phyloP scores from a whole-genome alignment of 2,888 invertebrate species.

The Apamea anceps region DNA sequence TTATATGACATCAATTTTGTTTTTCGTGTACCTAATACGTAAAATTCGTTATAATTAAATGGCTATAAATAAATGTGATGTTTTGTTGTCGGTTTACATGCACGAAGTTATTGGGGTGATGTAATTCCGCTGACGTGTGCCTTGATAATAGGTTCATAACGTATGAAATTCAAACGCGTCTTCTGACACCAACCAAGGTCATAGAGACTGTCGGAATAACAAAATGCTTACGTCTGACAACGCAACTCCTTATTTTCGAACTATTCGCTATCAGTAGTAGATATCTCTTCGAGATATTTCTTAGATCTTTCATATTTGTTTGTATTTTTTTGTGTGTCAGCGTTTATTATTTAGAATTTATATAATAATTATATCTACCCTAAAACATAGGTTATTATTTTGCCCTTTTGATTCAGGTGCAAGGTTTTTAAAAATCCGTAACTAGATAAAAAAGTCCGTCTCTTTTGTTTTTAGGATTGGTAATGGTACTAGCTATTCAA shows the following conservation, averaged over 20 bases:
- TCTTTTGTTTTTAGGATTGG: background rate
- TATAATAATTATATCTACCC: no score
- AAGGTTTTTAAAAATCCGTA: no score
- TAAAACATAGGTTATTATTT: no score
- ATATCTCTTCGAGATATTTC: background rate
- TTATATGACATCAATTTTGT: constrained; percentile 7
- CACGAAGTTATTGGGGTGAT: constrained; percentile 59
- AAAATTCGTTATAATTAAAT: constrained; percentile 22
- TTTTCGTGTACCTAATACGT: constrained; percentile 3
- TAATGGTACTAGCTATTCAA: background rate
- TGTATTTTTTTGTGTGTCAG: background rate
- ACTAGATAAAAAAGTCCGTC: no score
- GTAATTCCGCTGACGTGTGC: constrained; percentile 68
- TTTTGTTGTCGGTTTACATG: constrained; percentile 30
- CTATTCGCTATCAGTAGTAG: background rate
- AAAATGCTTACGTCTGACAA: constrained; percentile 51
- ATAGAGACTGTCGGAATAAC: constrained; percentile 68
- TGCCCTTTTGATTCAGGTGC: no score
- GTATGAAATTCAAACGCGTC: constrained; percentile 64
- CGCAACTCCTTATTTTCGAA: constrained; percentile 23
- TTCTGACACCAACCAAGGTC: constrained; percentile 74
- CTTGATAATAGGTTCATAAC: constrained; percentile 67
- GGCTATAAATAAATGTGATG: constrained; percentile 67
- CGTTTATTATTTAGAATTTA: no score
- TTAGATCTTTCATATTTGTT: background rate